Percentiles rank a stretch among this genome's conserved stretches.
Evolutionary conservation across 2,113 vertebrate species (phyloP).

Genomic region (Pangasianodon gigas): DNA sequence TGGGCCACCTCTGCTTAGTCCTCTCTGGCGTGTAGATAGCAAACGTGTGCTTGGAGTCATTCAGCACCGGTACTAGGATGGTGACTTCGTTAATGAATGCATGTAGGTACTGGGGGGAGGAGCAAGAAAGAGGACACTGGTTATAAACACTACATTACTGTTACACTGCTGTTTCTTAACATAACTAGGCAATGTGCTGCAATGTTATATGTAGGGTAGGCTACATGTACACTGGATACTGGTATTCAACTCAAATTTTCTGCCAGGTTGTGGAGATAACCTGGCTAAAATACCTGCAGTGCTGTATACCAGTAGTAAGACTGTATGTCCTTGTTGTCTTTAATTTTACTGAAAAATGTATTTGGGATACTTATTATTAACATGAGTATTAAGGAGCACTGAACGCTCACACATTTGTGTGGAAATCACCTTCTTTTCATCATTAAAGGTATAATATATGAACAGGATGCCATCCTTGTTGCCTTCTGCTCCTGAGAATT

Average conservation of each 20-base stretch:
- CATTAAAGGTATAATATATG: constrained; percentile 88
- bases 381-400: not conserved
- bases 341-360: not conserved
- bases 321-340: not conserved
- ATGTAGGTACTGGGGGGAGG: constrained; percentile 85
- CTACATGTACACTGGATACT: not conserved
- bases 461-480: constrained; percentile 93
- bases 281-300: not conserved
- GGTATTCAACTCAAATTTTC: not conserved
- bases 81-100: constrained; percentile 95
- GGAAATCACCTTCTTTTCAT: constrained; percentile 89
- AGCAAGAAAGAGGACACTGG: not conserved
- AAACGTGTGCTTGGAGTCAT: constrained; percentile 90
- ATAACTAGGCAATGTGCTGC: not conserved
- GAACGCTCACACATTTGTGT: not conserved
- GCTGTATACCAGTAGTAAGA: not conserved
- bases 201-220: too few species aligned
- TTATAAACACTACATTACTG: not conserved
- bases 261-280: not conserved
- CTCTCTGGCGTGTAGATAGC: constrained; percentile 91
- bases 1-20: constrained; percentile 92
- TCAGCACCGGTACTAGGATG: constrained; percentile 88
- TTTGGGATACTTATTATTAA: not conserved
- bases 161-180: not conserved
- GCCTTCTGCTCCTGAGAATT: constrained; percentile 87